phyloP scores from a whole-genome alignment of 2,888 invertebrate species.

The Alviniconcha strummeri region DNA sequence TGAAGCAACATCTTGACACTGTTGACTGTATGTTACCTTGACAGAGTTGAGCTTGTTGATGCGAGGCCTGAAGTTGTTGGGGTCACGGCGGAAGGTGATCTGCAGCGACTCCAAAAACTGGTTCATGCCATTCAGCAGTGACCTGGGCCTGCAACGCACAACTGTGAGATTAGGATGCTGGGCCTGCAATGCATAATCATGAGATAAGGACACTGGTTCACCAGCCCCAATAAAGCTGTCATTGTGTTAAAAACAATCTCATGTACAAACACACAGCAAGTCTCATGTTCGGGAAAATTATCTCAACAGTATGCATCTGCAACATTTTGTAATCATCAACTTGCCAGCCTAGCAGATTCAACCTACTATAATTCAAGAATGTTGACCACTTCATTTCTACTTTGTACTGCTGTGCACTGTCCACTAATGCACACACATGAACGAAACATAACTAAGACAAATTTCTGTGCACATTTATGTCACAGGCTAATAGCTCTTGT shows the following conservation, averaged over 20 bases:
- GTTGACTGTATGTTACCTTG: constrained; percentile 79
- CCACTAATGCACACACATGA: no score
- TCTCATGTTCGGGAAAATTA: constrained; percentile 46
- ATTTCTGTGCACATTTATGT: no score
- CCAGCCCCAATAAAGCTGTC: no score
- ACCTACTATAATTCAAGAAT: not conserved
- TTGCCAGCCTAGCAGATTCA: not conserved
- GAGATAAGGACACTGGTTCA: no score
- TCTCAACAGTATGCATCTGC: constrained; percentile 34
- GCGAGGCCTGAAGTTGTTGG: constrained; percentile 97
- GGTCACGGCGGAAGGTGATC: constrained; percentile 98
- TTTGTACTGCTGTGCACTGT: no score
- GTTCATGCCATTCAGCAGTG: constrained; percentile 98
- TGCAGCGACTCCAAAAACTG: constrained; percentile 94
- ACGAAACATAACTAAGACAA: no score
- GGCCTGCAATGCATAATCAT: no score
- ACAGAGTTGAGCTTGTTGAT: constrained; percentile 98
- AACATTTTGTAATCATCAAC: constrained; percentile 36
- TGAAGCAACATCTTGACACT: no score
- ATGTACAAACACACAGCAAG: constrained; percentile 13
- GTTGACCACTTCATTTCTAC: no score
- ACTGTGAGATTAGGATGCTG: not conserved
- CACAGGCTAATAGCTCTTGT: no score
- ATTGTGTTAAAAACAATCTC: no score
- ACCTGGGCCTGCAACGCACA: constrained; percentile 79